Evolutionary conservation across 2,113 vertebrate genomes (phyloP).

Genomic region (Dolichotis patagonum): DNA sequence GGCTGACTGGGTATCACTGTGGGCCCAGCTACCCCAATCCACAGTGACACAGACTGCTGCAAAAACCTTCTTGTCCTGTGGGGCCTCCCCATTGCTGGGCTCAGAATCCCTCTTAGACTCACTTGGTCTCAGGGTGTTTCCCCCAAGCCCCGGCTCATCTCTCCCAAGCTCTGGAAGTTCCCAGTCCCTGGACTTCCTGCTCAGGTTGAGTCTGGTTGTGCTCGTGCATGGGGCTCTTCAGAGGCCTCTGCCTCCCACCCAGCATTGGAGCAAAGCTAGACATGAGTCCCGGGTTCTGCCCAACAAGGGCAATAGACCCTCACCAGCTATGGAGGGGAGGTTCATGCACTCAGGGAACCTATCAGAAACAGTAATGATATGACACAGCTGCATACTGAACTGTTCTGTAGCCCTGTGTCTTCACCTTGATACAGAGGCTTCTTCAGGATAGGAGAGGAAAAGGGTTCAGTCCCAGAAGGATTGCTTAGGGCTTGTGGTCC

Average conservation of each 20-base stretch:
- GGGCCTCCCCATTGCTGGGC: not conserved
- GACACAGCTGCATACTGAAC: not conserved
- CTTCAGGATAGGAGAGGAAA: accelerated
- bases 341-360: not conserved
- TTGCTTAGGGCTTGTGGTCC: no score
- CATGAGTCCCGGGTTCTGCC: not conserved
- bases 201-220: not conserved
- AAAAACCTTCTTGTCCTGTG: not conserved
- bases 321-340: not conserved
- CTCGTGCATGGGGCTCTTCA: not conserved
- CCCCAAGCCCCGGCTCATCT: not conserved
- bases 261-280: not conserved
- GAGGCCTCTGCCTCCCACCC: no score
- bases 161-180: not conserved
- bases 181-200: no score
- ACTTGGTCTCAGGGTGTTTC: not conserved
- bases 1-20: not conserved
- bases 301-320: no score
- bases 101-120: not conserved
- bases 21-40: accelerated
- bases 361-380: no score
- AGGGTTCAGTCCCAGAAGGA: not conserved
- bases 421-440: not conserved
- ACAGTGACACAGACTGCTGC: not conserved
- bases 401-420: no score